Evolutionary conservation across 2,797 vertebrate genomes (phyloP).

Genomic region (Margarornis squamiger): DNA sequence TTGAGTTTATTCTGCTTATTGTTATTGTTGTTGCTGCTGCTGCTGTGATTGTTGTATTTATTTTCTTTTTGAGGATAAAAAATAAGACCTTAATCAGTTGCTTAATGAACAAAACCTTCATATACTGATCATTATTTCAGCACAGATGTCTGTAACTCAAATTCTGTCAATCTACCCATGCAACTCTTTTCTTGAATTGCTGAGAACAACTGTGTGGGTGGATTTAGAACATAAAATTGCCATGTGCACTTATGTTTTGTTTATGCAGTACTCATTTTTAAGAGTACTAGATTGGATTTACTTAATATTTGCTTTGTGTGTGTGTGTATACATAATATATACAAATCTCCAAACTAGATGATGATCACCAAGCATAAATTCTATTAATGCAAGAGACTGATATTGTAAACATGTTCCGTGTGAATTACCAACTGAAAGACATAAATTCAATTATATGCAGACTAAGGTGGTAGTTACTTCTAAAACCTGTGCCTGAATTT

Average conservation of each 20-base stretch:
- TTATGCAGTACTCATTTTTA: slow-evolving; percentile 73
- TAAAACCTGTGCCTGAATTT: neutral
- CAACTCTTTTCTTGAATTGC: slow-evolving; percentile 72
- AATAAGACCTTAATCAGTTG: neutral
- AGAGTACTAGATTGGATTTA: slow-evolving; percentile 61
- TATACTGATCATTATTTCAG: slow-evolving; percentile 52
- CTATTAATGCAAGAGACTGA: slow-evolving; percentile 8
- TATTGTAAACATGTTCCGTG: neutral
- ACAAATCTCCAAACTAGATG: neutral
- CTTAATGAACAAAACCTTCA: slow-evolving; percentile 46
- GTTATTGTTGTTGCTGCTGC: neutral
- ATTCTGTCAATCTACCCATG: slow-evolving; percentile 72
- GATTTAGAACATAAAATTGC: slow-evolving; percentile 77
- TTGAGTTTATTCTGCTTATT: neutral
- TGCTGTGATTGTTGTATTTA: neutral
- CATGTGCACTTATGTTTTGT: slow-evolving; percentile 72
- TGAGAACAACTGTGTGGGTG: slow-evolving; percentile 77
- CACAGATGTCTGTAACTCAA: slow-evolving; percentile 71
- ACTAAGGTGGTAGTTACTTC: neutral
- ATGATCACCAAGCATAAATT: neutral
- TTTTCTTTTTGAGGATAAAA: slow-evolving; percentile 20
- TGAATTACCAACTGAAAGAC: slow-evolving; percentile 21
- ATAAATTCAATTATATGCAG: neutral
- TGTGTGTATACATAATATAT: neutral
- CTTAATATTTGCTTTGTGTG: slow-evolving; percentile 53